Percentiles rank a stretch among this genome's conserved stretches.
Evolutionary conservation across 1,140 invertebrate species (phyloP).

Genomic region (Lordiphosa mommai): DNA sequence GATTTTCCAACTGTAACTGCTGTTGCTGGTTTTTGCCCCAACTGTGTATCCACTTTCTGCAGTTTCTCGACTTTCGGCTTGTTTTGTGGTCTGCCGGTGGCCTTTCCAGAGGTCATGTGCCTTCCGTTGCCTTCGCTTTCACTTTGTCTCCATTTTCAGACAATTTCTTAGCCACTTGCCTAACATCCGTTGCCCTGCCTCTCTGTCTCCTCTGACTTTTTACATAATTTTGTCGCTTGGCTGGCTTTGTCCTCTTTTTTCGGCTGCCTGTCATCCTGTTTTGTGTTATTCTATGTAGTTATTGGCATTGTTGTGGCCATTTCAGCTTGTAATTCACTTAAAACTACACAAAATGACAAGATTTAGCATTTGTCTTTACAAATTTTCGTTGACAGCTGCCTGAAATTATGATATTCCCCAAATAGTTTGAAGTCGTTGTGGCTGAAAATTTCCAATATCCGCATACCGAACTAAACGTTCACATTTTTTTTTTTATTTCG

Average conservation of each 20-base stretch:
- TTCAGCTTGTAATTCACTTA: constrained; percentile 72
- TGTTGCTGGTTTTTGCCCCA: constrained; percentile 19
- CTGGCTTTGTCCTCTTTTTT: constrained; percentile 59
- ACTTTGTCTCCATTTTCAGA: constrained; percentile 57
- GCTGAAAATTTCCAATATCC: constrained; percentile 17
- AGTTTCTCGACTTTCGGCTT: constrained; percentile 17
- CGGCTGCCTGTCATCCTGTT: constrained; percentile 29
- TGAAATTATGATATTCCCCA: constrained; percentile 57
- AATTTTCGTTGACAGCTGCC: constrained; percentile 15
- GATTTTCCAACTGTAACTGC: too few species aligned
- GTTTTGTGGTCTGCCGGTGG: constrained; percentile 30
- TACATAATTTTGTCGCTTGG: constrained; percentile 73
- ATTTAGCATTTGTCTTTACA: constrained; percentile 24
- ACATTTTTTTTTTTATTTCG: constrained; percentile 17
- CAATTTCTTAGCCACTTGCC: constrained; percentile 37
- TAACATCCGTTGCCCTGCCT: background rate
- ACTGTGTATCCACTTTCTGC: constrained; percentile 64
- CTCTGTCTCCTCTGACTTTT: constrained; percentile 53
- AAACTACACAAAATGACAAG: constrained; percentile 66
- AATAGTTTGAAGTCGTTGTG: constrained; percentile 28
- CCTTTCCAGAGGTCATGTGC: constrained; percentile 47
- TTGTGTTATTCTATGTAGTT: constrained; percentile 31
- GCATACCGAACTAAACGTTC: constrained; percentile 27
- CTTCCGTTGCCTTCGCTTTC: constrained; percentile 43
- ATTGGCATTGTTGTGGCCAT: constrained; percentile 22